These are phyloP conservation scores for Semotilus atromaculatus DNA, from an alignment of 2,797 vertebrate genomes.

Conservation along the genomic window DNA sequence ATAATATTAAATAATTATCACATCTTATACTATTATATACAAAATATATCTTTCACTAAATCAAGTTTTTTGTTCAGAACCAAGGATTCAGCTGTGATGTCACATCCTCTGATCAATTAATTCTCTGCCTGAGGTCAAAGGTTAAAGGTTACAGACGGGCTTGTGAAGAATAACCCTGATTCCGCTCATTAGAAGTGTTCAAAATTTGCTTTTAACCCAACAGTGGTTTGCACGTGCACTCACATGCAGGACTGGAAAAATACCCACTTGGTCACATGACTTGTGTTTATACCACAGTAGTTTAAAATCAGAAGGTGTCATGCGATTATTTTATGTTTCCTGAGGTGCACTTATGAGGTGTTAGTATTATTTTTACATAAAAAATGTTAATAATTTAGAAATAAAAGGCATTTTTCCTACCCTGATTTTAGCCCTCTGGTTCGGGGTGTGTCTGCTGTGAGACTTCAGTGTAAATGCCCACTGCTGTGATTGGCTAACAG, in stretches of 20 bases:
- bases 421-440: neutral
- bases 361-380: neutral
- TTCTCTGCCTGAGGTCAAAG: conserved; percentile 2
- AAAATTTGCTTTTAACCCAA: neutral
- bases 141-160: conserved; percentile 26
- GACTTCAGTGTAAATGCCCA: neutral
- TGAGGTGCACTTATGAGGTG: neutral
- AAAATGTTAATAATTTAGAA: neutral
- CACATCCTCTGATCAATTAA: conserved; percentile 12
- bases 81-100: neutral
- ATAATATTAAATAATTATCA: too few species aligned
- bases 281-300: neutral
- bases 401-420: neutral
- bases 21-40: neutral
- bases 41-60: neutral
- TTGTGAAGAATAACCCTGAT: neutral
- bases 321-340: neutral
- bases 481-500: neutral
- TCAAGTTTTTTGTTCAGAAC: neutral
- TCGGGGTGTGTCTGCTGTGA: neutral
- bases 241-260: neutral
- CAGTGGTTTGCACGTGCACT: neutral
- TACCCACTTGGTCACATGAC: neutral
- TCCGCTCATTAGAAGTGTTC: neutral
- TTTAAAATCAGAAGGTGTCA: neutral